Percentiles rank a stretch among this genome's conserved stretches.
phyloP scores from a whole-genome alignment of 2,113 vertebrate genomes.

The Syngnathoides biaculeatus region DNA sequence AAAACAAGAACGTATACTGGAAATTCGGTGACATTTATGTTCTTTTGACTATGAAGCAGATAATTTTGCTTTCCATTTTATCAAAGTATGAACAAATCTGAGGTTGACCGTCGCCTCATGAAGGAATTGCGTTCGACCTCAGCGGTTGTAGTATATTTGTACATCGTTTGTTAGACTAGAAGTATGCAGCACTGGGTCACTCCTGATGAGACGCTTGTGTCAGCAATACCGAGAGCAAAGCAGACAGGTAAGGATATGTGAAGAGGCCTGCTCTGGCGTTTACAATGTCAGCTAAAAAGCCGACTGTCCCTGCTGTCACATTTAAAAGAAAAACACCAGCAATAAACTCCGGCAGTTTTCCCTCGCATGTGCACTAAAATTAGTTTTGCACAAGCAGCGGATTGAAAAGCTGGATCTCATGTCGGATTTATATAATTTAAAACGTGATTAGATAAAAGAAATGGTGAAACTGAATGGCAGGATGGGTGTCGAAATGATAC shows the following conservation, averaged over 20 bases:
- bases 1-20: neutral
- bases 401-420: neutral
- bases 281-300: slow-evolving; percentile 30
- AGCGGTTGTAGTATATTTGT: neutral
- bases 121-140: neutral
- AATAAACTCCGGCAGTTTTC: slow-evolving; percentile 1
- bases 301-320: slow-evolving; percentile 9
- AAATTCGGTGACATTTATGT: neutral
- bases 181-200: slow-evolving; percentile 27
- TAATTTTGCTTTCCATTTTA: neutral
- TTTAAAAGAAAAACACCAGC: slow-evolving; percentile 17
- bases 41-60: neutral
- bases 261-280: slow-evolving; percentile 31
- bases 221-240: slow-evolving; percentile 22
- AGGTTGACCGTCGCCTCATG: neutral
- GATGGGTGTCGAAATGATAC: neutral
- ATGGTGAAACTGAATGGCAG: neutral
- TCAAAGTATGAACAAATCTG: neutral
- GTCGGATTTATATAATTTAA: neutral
- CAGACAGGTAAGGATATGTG: slow-evolving; percentile 26
- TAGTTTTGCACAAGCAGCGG: neutral
- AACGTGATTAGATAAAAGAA: neutral
- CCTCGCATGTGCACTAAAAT: neutral
- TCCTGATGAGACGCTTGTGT: slow-evolving; percentile 39
- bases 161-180: neutral